Evolutionary conservation across 2,113 vertebrate species (phyloP).

Genomic region (Columba janthina): DNA sequence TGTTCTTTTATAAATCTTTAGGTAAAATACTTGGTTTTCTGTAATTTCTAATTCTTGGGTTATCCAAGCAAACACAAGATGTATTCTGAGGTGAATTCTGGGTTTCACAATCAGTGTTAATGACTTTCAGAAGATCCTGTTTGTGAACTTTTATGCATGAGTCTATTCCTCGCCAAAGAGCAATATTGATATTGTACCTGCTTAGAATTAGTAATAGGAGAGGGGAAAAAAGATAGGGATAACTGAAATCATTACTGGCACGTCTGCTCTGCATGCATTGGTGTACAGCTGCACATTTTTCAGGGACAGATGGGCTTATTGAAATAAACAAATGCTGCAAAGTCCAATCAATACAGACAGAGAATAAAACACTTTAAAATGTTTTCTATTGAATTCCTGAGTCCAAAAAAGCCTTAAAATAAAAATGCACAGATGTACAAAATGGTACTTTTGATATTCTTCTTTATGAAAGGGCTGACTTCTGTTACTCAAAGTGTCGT

Average conservation of each 20-base stretch:
- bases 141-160: conserved; percentile 29
- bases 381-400: conserved; percentile 41
- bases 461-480: conserved; percentile 42
- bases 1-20: conserved; percentile 18
- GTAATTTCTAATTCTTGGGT: conserved; percentile 45
- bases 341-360: conserved; percentile 40
- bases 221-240: neutral
- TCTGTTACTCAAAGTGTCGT: conserved; percentile 56
- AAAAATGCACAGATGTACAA: conserved; percentile 53
- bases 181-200: conserved; percentile 60
- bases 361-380: conserved; percentile 48
- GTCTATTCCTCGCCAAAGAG: conserved; percentile 32
- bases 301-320: conserved; percentile 57
- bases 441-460: conserved; percentile 41
- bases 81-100: conserved; percentile 10
- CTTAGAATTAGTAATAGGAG: conserved; percentile 63
- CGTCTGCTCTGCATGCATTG: conserved; percentile 26
- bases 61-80: neutral
- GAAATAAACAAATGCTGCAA: conserved; percentile 66
- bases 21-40: conserved; percentile 47
- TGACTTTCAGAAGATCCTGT: conserved; percentile 31
- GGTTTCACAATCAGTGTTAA: conserved; percentile 21
- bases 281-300: conserved; percentile 50
- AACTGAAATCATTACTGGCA: conserved; percentile 56
- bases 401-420: conserved; percentile 50